Evolutionary conservation across 1,140 invertebrate genomes (phyloP).

Genomic region (Teleopsis dalmanni): DNA sequence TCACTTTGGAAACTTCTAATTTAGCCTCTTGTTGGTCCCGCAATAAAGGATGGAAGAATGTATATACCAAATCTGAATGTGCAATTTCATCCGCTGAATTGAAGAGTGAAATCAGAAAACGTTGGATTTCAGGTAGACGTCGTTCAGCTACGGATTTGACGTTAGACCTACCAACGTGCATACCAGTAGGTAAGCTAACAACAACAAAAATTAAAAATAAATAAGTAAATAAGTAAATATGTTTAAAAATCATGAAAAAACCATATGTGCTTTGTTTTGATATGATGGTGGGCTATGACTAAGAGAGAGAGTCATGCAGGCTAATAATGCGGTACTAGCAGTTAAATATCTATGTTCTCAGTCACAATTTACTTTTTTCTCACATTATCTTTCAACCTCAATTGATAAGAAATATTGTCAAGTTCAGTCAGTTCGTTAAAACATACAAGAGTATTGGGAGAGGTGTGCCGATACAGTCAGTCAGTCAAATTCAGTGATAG

Average conservation of each 20-base stretch:
- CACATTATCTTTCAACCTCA: too few relatives aligned
- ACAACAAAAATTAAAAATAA: neutral
- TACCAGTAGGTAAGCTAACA: conserved; percentile 62
- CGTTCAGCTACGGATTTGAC: conserved; percentile 90
- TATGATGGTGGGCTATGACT: too few relatives aligned
- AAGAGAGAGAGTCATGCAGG: too few relatives aligned
- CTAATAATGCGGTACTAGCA: too few relatives aligned
- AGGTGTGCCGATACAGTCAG: too few relatives aligned
- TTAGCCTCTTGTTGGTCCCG: conserved; percentile 80
- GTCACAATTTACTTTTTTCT: too few relatives aligned
- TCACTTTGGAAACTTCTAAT: conserved; percentile 45
- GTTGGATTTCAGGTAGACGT: conserved; percentile 75
- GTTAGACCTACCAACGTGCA: conserved; percentile 84
- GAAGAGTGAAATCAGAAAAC: conserved; percentile 81
- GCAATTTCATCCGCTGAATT: conserved; percentile 85
- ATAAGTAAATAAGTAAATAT: neutral
- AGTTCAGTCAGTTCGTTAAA: too few relatives aligned
- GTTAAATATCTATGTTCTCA: too few relatives aligned
- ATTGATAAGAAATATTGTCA: too few relatives aligned
- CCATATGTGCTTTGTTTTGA: too few relatives aligned
- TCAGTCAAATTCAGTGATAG: too few relatives aligned
- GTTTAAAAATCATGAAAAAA: neutral
- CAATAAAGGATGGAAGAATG: conserved; percentile 93
- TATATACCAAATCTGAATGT: conserved; percentile 93
- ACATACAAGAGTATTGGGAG: too few relatives aligned